Conservation (phyloP, 2,797 vertebrate genomes). For the Trichosurus vulpecula region DNA sequence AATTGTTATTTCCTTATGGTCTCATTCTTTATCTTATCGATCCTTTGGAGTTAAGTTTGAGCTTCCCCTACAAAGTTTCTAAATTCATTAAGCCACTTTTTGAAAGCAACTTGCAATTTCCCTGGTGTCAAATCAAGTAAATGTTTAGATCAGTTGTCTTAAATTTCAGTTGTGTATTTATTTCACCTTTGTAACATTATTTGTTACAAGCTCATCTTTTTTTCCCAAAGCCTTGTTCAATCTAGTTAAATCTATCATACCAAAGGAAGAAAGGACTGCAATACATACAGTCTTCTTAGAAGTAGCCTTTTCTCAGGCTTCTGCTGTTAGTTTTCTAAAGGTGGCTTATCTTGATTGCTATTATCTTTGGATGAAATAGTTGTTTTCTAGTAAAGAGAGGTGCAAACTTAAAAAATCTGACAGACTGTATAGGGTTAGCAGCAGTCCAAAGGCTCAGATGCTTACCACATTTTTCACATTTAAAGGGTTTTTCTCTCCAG, state of each 20-base stretch:
- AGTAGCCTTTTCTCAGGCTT: background rate
- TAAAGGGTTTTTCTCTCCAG: slow-evolving; percentile 44
- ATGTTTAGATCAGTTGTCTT: background rate
- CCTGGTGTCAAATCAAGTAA: background rate
- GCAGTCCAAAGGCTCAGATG: slow-evolving; percentile 44
- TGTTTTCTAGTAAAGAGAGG: background rate
- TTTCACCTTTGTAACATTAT: background rate
- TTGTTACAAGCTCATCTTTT: background rate
- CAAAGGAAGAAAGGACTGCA: background rate
- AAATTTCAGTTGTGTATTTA: background rate
- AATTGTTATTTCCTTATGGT: slow-evolving; percentile 55
- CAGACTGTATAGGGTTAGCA: background rate
- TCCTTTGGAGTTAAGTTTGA: slow-evolving; percentile 55
- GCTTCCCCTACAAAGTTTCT: slow-evolving; percentile 55
- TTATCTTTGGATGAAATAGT: background rate
- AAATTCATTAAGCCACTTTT: slow-evolving; percentile 36
- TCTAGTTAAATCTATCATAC: background rate
- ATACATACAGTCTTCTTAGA: background rate
- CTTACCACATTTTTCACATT: slow-evolving; percentile 57
- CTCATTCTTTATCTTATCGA: slow-evolving; percentile 53
- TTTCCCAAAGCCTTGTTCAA: background rate
- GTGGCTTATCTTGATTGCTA: background rate
- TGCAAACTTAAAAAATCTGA: background rate
- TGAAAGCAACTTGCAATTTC: background rate
- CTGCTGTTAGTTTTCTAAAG: background rate